A percentile compares a stretch with the other conserved stretches of the same genome.
Conservation (phyloP, 2,888 invertebrate genomes). For the Eupeodes luniger region DNA sequence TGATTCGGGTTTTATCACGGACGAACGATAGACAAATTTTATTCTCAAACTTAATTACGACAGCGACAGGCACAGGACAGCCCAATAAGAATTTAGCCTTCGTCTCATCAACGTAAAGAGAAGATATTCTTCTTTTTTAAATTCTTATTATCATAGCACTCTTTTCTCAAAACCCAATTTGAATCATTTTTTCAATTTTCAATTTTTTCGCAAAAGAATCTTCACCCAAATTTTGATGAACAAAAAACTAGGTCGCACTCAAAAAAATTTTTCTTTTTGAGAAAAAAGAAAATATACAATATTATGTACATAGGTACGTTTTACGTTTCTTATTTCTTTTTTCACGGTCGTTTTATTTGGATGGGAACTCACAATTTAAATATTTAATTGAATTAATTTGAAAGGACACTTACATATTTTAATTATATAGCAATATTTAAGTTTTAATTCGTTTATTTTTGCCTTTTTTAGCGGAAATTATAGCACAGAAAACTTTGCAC, state of each 20-base stretch:
- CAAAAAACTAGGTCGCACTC: conserved; percentile 72
- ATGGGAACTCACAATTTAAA: not conserved
- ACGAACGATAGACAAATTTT: no score
- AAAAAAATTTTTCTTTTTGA: conserved; percentile 33
- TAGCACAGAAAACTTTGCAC: conserved; percentile 75
- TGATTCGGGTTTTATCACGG: conserved; percentile 34
- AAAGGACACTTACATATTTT: conserved; percentile 62
- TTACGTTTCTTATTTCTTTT: not conserved
- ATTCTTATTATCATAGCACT: not conserved
- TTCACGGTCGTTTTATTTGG: not conserved
- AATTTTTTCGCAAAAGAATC: conserved; percentile 43
- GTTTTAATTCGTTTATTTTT: conserved; percentile 45
- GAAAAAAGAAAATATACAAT: not conserved
- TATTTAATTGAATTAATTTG: not conserved
- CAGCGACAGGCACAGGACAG: not conserved
- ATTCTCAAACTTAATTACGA: no score
- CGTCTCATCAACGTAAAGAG: not conserved
- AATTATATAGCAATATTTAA: conserved; percentile 54
- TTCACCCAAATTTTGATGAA: conserved; percentile 39
- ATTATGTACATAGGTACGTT: not conserved
- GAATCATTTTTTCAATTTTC: conserved; percentile 1
- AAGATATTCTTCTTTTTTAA: not conserved
- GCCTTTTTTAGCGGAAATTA: conserved; percentile 68
- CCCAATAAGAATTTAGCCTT: conserved; percentile 4
- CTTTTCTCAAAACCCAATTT: not conserved